A percentile compares a stretch with the other conserved stretches of the same genome.
These are phyloP conservation scores for Enteromius paludinosus DNA, from an alignment of 2,797 vertebrate genomes.

Conservation along the genomic window DNA sequence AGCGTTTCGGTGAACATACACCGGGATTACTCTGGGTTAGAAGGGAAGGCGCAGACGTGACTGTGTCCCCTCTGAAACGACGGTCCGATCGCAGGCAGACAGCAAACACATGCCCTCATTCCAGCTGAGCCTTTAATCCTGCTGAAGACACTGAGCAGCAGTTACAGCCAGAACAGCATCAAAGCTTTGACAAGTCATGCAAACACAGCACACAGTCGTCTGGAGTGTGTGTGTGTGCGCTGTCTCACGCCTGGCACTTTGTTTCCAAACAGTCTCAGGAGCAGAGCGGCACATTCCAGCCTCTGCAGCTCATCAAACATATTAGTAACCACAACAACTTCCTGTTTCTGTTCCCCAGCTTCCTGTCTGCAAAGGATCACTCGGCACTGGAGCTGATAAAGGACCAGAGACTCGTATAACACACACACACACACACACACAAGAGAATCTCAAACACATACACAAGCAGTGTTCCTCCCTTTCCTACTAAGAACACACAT, in stretches of 20 bases:
- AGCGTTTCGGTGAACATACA: constrained; percentile 28
- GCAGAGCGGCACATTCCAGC: constrained; percentile 23
- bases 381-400: constrained; percentile 46
- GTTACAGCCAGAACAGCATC: constrained; percentile 46
- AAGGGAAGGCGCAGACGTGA: constrained; percentile 21
- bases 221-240: not conserved
- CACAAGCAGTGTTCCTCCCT: constrained; percentile 1
- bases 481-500: constrained; percentile 14
- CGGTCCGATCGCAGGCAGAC: constrained; percentile 32
- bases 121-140: constrained; percentile 48
- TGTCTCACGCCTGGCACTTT: constrained; percentile 38
- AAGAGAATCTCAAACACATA: constrained; percentile 7
- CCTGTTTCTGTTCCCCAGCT: constrained; percentile 75
- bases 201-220: constrained; percentile 29
- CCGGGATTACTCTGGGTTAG: constrained; percentile 22
- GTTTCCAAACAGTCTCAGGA: constrained; percentile 3
- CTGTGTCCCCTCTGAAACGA: constrained; percentile 16
- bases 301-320: constrained; percentile 76
- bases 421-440: not conserved
- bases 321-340: constrained; percentile 82
- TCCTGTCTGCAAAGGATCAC: constrained; percentile 72
- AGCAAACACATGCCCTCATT: constrained; percentile 50
- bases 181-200: constrained; percentile 35
- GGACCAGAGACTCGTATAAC: constrained; percentile 35
- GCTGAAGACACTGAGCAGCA: constrained; percentile 46